Evolutionary conservation across 2,888 invertebrate species (phyloP), one percentile per base, ranked within the genome.

Genomic region (Gymnosoma rotundatum): DNA sequence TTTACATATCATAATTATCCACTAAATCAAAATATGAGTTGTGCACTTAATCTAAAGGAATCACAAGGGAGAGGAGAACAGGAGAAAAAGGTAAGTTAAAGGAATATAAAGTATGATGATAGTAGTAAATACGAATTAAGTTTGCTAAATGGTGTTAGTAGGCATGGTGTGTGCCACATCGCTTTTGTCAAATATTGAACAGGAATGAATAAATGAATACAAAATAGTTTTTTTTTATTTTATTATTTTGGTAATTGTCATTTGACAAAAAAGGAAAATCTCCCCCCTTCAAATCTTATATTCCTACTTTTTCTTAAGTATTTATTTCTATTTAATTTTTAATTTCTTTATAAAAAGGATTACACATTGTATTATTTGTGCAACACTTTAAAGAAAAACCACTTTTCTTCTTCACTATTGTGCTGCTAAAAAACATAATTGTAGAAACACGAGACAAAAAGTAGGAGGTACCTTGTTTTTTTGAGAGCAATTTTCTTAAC

Each of bases 401-500:
- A 76, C 75, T 83, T 83, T 83, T 85, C 78, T 64, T 60, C 67
- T 50, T n/a, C n/a, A n/a, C 67, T 50, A 52, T 63, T 78, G 32
- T 52, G 25, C 20, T 56, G 64, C 38, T 36, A n/a, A 69, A 48
- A 45, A 67, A 20, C 48, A 78, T 21, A 82, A 56, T 56, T 67
- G 14, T 58, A 66, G 85, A 76, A 85, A 82, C 85, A 87, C 87
- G 87, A 87, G 87, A 88, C 87, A 87, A 80, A 87, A 87, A 87
- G 88, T 87, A 88, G 90, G 91, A 89, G 91, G 88, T 88, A 86
- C 91, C 81, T 70, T 66, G 66, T 70, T 63, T 64, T 80, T 42
- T 42, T 42, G 42, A 12, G 12, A 12, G 12, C 12, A 32, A 42
- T 12, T 12, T 42, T 42, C 7, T 60, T 58, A 20, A n/a, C n/a